phyloP scores from a whole-genome alignment of 2,113 vertebrate species.

The Nycticorax nycticorax region DNA sequence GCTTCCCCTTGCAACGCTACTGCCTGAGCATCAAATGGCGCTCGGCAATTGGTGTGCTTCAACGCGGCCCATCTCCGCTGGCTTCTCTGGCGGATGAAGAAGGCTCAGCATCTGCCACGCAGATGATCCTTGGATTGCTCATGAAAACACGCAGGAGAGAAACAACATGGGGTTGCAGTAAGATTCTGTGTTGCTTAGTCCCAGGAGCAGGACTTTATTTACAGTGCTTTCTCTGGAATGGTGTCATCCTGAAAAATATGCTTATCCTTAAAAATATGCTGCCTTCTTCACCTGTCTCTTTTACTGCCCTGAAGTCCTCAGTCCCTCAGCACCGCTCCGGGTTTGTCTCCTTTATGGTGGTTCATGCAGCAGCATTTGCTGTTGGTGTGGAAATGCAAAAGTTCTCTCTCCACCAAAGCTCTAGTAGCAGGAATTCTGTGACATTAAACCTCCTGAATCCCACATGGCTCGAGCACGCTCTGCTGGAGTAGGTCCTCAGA shows the following conservation, averaged over 20 bases:
- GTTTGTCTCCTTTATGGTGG: background rate
- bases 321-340: background rate
- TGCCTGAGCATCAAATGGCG: background rate
- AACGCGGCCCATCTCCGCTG: background rate
- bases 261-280: background rate
- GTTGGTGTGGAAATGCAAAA: background rate
- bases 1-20: background rate
- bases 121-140: background rate
- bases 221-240: background rate
- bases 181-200: background rate
- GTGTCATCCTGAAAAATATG: background rate
- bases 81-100: background rate
- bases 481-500: background rate
- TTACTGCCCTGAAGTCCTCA: background rate
- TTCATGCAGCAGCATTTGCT: background rate
- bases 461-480: background rate
- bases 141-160: background rate
- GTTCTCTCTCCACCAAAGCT: background rate
- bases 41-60: background rate
- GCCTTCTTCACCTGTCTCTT: background rate
- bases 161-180: background rate
- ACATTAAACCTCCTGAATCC: background rate
- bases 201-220: background rate
- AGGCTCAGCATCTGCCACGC: background rate
- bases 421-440: background rate